Base-by-base conservation (phyloP, 2,888 invertebrate species). In the Melinaea marsaeus region DNA sequence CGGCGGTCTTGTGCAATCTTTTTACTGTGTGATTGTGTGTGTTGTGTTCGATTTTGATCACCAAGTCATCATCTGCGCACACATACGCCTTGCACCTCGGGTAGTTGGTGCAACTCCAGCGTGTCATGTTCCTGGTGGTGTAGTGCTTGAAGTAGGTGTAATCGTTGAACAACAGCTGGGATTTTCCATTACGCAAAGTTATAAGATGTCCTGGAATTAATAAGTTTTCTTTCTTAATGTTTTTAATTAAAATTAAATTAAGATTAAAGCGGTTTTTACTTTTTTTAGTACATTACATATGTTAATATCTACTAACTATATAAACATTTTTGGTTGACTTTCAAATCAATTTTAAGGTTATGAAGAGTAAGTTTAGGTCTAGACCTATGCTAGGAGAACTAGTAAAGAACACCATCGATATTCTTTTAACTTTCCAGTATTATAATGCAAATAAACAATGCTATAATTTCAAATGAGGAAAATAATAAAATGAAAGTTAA, bases 91-190 rank as follows among this genome's bases (percentile, higher is more conserved):
- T 77, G 59, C 80, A 80, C 9, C 59, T 73, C 0, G 75, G 74
- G 51, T 74, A 73, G 5, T 61, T 67, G 0, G 77, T 79, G 63
- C 80, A 80, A 35, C 61, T 69, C 77, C 79, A 80, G 6, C 69
- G 64, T 3, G 54, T 58, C 47, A 60, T 35, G 13, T 58, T 34
- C 5, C 51, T 47, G 1, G 56, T 46, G 63, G 32, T n/a, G 55
- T 78, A 74, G 51, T 70, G 72, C 35, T 62, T 75, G 66, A 73
- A 77, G 63, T 68, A 67, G 37, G 71, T 75, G 42, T 71, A 73
- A 0, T 73, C 74, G n/a, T 72, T 58, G 56, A 71, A 71, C 4
- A 76, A 42, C 0, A 76, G 54, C 13, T 73, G 71, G 0, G 58
- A 51, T 42, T 71, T 73, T 0, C 78, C 78, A 22, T 62, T 72